Base-by-base conservation (phyloP, 2,113 vertebrate genomes). In the Agelaius phoeniceus region DNA sequence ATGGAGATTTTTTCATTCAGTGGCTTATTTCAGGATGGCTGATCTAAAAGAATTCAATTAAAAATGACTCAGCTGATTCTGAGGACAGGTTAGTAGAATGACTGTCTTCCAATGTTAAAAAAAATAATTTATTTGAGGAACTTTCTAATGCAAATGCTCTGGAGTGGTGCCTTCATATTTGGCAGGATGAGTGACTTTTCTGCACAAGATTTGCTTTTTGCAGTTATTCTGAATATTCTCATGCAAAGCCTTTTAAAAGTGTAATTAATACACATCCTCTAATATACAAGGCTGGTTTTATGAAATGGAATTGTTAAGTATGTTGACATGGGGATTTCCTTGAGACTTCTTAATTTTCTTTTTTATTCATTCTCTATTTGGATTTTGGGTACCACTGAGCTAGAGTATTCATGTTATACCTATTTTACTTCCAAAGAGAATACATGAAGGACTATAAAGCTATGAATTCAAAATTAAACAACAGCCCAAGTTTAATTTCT, bases 61-160 rank as follows among this genome's bases (percentile, higher is more conserved):
- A 79, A 96, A 91, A 79, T 89, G 81, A 81, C 77, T 89, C 74
- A 28, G 71, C 71, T 82, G 59, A 82, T 91, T 89, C 87, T 75
- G 58, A 87, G 84, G 82, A 52, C 33, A 79, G 41, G 77, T 79
- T 87, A 81, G 27, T 61, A 75, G 54, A 89, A 95, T 37, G 23
- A 74, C 33, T 91, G 52, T 41, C 89, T 91, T 77, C 28, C 9
- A 3, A 6, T 46, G 17, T 57, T 57, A 89, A 87, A 41, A 57
- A 55, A 41, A 41, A 35, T 4, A 14, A 61, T 15, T 62, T 87
- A 35, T 84, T 89, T 84, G 66, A 87, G n/a, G 43, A 85, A 68
- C 48, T 52, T 20, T 91, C 16, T 89, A 52, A 89, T 17, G 30
- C 44, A 91, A 87, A 94, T 68, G 44, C 37, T 79, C 57, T 94